Evolutionary conservation across 1,140 invertebrate species (phyloP).

Genomic region (Lepidotrigona ventralis): DNA sequence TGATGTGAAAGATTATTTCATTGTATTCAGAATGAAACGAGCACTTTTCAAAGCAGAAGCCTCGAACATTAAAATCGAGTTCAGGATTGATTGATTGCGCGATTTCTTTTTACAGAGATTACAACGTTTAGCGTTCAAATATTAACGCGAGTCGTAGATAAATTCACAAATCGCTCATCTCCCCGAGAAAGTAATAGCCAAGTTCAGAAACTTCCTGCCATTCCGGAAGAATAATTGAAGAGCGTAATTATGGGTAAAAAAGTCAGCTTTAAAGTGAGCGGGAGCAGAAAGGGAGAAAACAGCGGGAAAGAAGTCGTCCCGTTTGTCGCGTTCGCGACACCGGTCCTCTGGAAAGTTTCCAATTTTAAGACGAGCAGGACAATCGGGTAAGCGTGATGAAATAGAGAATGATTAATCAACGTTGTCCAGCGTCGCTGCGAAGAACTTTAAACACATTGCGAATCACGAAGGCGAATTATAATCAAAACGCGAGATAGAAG

Average conservation of each 20-base stretch:
- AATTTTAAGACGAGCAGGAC: slow-evolving; percentile 1
- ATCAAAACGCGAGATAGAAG: no score
- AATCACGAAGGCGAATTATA: not conserved
- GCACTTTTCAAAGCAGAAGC: no score
- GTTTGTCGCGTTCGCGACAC: not conserved
- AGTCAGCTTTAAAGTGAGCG: not conserved
- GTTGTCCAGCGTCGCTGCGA: not conserved
- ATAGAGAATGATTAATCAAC: slow-evolving; percentile 30
- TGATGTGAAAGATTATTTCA: no score
- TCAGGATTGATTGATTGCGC: no score
- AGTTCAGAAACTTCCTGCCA: not conserved
- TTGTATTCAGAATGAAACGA: no score
- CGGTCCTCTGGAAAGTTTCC: slow-evolving; percentile 18
- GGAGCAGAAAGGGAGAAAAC: not conserved
- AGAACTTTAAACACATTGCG: not conserved
- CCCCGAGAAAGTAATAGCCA: not conserved
- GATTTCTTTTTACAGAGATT: no score
- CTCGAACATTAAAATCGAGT: no score
- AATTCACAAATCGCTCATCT: no score
- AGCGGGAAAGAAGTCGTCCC: not conserved
- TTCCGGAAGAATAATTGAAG: not conserved
- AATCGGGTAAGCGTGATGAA: slow-evolving; percentile 1
- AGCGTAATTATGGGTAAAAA: not conserved
- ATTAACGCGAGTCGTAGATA: no score
- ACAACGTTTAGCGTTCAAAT: no score